A percentile compares a stretch with the other conserved stretches of the same genome.
Conservation (phyloP, 2,113 vertebrate genomes). For the Bos indicus region DNA sequence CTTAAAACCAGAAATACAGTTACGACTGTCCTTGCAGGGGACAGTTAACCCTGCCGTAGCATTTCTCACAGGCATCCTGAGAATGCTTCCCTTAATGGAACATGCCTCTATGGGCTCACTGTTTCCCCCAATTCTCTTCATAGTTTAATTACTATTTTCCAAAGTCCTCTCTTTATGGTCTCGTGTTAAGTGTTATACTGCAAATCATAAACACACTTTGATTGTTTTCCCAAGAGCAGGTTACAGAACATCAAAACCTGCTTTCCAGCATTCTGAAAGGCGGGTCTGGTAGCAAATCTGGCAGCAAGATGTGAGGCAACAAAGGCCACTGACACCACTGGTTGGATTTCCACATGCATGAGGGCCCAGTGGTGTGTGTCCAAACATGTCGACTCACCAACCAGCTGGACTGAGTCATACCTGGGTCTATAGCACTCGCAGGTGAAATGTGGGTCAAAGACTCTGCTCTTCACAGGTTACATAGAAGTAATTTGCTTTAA, state of each 20-base stretch:
- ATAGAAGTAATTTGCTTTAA: conserved; percentile 42
- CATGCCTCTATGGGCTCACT: background rate
- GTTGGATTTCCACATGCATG: conserved; percentile 37
- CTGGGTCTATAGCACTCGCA: background rate
- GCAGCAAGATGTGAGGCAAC: conserved; percentile 52
- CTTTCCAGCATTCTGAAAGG: conserved; percentile 24
- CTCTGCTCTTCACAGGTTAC: background rate
- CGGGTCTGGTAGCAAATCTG: conserved; percentile 55
- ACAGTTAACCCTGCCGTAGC: background rate
- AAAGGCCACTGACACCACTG: conserved; percentile 32
- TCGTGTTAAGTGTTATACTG: conserved; percentile 37
- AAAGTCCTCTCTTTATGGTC: conserved; percentile 21
- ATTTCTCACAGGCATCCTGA: background rate
- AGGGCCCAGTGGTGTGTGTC: conserved; percentile 7
- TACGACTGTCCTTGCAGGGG: background rate
- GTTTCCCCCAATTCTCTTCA: background rate
- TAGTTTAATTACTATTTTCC: conserved; percentile 55
- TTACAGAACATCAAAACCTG: conserved; percentile 46
- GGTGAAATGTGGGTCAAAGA: background rate
- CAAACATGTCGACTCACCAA: conserved; percentile 32
- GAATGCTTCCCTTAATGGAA: background rate
- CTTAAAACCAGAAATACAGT: background rate
- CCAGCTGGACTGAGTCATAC: background rate
- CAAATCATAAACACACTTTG: conserved; percentile 51
- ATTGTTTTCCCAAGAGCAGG: conserved; percentile 53